A percentile compares a stretch with the other conserved stretches of the same genome.
Evolutionary conservation across 2,888 invertebrate genomes (phyloP).

Genomic region (Apamea anceps): DNA sequence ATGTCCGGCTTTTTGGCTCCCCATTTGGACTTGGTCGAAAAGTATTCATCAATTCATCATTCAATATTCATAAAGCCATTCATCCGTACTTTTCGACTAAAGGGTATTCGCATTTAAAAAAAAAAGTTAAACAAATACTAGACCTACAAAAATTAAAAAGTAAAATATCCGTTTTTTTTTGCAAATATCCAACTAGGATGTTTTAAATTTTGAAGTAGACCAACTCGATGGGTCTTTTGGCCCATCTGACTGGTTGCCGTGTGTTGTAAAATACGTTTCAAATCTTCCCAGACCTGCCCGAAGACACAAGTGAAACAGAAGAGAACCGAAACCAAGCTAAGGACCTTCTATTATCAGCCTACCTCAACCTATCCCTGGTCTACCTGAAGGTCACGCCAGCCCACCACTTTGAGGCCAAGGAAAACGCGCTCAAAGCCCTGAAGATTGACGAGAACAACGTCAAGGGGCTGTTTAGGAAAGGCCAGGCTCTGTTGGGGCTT

Average conservation of each 20-base stretch:
- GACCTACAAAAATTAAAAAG: neutral
- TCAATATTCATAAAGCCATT: too few species aligned
- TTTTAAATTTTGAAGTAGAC: neutral
- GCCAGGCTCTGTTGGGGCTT: slow-evolving; percentile 94
- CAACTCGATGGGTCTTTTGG: neutral
- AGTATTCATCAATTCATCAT: too few species aligned
- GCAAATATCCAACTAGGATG: neutral
- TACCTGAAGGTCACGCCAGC: slow-evolving; percentile 93
- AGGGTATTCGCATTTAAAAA: neutral
- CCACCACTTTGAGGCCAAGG: slow-evolving; percentile 92
- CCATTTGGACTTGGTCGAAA: neutral
- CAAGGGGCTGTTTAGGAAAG: slow-evolving; percentile 97
- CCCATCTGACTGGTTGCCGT: too few species aligned
- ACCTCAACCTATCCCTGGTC: slow-evolving; percentile 95
- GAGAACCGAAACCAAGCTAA: slow-evolving; percentile 73
- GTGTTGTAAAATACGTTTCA: neutral
- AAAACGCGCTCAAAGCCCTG: slow-evolving; percentile 94
- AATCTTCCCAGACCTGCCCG: slow-evolving; percentile 74
- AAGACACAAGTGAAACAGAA: slow-evolving; percentile 75
- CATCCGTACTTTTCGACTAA: neutral
- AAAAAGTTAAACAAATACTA: neutral
- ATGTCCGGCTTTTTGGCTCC: neutral
- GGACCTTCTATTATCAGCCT: slow-evolving; percentile 92
- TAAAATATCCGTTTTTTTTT: neutral
- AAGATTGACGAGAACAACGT: slow-evolving; percentile 94